Base-by-base conservation (phyloP, 2,797 vertebrate genomes). In the Molothrus ater region DNA sequence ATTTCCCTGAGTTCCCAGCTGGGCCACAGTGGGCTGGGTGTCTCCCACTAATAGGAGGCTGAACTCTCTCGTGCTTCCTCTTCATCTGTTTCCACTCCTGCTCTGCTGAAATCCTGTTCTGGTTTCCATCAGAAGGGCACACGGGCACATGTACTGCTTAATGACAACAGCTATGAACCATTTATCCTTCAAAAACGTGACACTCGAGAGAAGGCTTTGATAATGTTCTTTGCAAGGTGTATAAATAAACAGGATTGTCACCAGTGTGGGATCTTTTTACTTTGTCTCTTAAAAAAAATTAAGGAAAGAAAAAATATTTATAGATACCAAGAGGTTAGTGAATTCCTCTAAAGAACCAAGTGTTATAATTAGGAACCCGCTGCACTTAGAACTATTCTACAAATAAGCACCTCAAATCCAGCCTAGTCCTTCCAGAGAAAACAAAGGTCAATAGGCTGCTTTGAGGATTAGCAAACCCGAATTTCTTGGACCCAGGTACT, bases 401-500 rank as follows among this genome's bases (percentile, higher is more conserved):
- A 95, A 92, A 96, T 96, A 96, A 96, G 88, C 93, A 93, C 61
- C 87, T 93, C 88, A 91, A 91, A 95, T 93, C 80, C 93, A 76
- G 79, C 53, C 72, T 54, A 63, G 63, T 83, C 73, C 66, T 96
- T 98, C 98, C 98, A 96, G 91, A 90, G 92, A 95, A 96, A 96
- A 95, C 80, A 96, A 80, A 90, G 91, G 76, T 88, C 95, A 82
- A 21, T 72, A 76, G 82, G 53, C 87, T 96, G 36, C 87, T 91
- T 88, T 94, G 91, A 94, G 88, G 80, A 90, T 93, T 96, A 95
- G 74, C 80, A 93, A 93, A 63, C 82, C 73, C 81, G 93, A 92
- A 93, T 93, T 96, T 96, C 87, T 96, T 94, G 95, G 94, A 91
- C 82, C 32, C n/a, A 64, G 60, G 56, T 84, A 80, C 66, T 95